Evolutionary conservation across 2,888 invertebrate genomes (phyloP).

Genomic region (Pseudanteris insignis): DNA sequence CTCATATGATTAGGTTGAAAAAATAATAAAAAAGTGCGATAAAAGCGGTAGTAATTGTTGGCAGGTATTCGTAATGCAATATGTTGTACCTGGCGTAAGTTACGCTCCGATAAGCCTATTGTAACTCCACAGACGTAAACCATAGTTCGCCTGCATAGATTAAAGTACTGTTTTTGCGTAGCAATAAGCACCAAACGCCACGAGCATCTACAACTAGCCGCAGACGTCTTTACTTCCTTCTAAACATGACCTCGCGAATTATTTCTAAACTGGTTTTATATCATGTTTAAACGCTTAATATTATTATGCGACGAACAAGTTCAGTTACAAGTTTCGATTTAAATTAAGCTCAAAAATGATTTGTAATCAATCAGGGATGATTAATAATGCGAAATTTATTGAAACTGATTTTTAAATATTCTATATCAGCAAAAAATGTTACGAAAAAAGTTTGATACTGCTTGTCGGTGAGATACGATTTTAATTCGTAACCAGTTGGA

Average conservation of each 20-base stretch:
- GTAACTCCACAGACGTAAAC: constrained; percentile 24
- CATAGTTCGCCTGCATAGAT: constrained; percentile 35
- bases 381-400: too few species aligned
- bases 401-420: too few species aligned
- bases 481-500: too few species aligned
- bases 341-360: too few species aligned
- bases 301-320: not conserved
- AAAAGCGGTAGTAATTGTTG: constrained; percentile 15
- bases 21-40: constrained; percentile 26
- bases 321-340: not conserved
- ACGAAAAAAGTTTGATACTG: too few species aligned
- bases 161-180: constrained; percentile 38
- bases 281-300: constrained; percentile 6
- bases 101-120: constrained; percentile 40
- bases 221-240: constrained; percentile 25
- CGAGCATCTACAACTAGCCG: constrained; percentile 6
- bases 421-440: too few species aligned
- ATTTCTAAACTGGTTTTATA: constrained; percentile 15
- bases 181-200: constrained; percentile 10
- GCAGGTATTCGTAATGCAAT: constrained; percentile 10
- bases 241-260: constrained; percentile 28
- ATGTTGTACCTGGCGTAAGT: constrained; percentile 15
- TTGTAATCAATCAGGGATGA: too few species aligned
- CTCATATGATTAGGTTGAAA: too few species aligned
- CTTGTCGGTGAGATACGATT: too few species aligned